These are phyloP conservation scores for Metalampra italica DNA, from an alignment of 2,888 invertebrate genomes.

Conservation along the genomic window DNA sequence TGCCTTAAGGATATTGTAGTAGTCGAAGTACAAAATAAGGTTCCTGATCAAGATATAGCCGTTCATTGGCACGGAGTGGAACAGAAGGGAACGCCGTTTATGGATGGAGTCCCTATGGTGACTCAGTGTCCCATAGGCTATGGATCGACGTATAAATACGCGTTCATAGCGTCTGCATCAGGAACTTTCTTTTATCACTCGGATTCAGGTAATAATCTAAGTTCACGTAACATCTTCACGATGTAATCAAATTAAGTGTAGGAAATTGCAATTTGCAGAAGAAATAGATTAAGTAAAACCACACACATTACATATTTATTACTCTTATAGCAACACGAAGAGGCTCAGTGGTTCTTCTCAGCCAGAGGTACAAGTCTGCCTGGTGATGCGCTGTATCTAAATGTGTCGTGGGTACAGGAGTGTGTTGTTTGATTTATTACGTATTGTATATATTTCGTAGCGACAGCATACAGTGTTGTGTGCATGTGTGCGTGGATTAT, in stretches of 20 bases:
- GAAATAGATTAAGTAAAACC: neutral
- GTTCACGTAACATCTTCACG: neutral
- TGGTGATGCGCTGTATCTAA: too few relatives aligned
- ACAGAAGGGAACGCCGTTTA: conserved; percentile 81
- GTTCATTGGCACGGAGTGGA: conserved; percentile 88
- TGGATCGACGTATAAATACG: conserved; percentile 84
- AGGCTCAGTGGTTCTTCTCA: too few relatives aligned
- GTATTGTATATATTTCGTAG: too few relatives aligned
- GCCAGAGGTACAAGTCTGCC: too few relatives aligned
- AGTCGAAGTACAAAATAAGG: conserved; percentile 84
- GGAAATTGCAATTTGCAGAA: neutral
- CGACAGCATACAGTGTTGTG: too few relatives aligned
- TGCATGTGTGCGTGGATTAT: too few relatives aligned
- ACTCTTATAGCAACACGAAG: too few relatives aligned
- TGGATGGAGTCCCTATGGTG: conserved; percentile 88
- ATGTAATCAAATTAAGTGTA: neutral
- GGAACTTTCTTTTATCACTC: conserved; percentile 88
- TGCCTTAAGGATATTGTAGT: conserved; percentile 86
- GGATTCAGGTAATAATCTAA: conserved; percentile 72
- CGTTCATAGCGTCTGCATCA: conserved; percentile 81
- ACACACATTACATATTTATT: neutral
- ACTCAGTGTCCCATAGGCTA: conserved; percentile 86
- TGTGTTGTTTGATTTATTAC: too few relatives aligned
- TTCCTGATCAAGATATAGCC: conserved; percentile 82
- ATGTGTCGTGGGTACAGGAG: too few relatives aligned